A percentile compares a stretch with the other conserved stretches of the same genome.
Evolutionary conservation across 2,113 vertebrate species (phyloP).

Genomic region (Protobothrops mucrosquamatus): DNA sequence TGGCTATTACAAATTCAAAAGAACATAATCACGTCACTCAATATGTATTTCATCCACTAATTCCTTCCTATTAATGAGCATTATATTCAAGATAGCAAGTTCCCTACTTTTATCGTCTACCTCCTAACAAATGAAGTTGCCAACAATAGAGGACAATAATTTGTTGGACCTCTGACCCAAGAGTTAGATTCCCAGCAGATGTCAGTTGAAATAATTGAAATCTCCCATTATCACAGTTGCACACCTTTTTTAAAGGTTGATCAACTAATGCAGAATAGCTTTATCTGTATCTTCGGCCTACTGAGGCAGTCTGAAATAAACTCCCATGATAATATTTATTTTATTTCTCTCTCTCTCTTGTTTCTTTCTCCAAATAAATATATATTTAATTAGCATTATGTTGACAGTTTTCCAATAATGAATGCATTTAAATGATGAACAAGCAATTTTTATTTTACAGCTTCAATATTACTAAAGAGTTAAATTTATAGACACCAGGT

Average conservation of each 20-base stretch:
- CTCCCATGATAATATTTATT: background rate
- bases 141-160: background rate
- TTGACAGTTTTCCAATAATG: background rate
- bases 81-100: background rate
- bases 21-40: background rate
- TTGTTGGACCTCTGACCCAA: background rate
- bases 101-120: background rate
- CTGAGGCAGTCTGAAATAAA: background rate
- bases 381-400: background rate
- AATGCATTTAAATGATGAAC: background rate
- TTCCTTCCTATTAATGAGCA: background rate
- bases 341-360: background rate
- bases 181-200: background rate
- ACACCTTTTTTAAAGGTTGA: background rate
- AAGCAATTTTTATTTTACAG: background rate
- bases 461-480: background rate
- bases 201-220: background rate
- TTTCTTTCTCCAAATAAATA: background rate
- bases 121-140: background rate
- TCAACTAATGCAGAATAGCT: background rate
- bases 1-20: background rate
- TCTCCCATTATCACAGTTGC: background rate
- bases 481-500: background rate
- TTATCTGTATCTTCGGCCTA: background rate
- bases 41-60: background rate